Base-by-base conservation (phyloP, 2,888 invertebrate species). In the Zhuqinia jingwanae region DNA sequence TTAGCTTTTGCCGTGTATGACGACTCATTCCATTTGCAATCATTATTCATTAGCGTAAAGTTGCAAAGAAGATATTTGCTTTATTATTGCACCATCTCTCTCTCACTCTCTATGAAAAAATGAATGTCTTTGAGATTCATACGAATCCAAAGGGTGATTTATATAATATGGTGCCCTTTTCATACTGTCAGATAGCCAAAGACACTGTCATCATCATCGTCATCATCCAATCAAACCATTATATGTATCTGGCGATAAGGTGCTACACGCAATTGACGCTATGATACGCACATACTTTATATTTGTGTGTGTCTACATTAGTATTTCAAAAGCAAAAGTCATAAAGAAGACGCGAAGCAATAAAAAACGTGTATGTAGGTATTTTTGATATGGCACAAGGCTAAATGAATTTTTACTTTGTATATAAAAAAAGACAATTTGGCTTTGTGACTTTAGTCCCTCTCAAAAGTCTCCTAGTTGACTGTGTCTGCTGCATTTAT, bases 341-440 rank as follows among this genome's bases (percentile, higher is more conserved):
- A 58, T 45, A 36, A 36, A 36, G 58, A 53, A 70, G 25, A 20
- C 68, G 70, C 8, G 36, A 22, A 80, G 17, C 45, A 58, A 70
- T 22, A 58, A 45, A 70, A 63, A 45, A 45, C n/a, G n/a, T 17
- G 11, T 36, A 10, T 3, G 36, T 13, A 68, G 50, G 15, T 70
- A 30, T 20, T 63, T 82, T 47, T 63, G 82, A 82, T 82, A 75
- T 82, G 75, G 82, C 82, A 82, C 82, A 82, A 82, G 82, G 82
- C 73, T 82, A 82, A 73, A 70, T 56, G 63, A 63, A 75, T 82
- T 75, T n/a, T n/a, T 75, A 30, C 53, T 70, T 42, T 17, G 36
- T 56, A n/a, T n/a, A n/a, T n/a, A n/a, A n/a, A n/a, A n/a, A 79
- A 80, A 81, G 53, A 68, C 11, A 36, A 30, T 36, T 8, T 73